A percentile compares a stretch with the other conserved stretches of the same genome.
phyloP scores from a whole-genome alignment of 2,888 invertebrate genomes.

The Drosophila melanosoma region DNA sequence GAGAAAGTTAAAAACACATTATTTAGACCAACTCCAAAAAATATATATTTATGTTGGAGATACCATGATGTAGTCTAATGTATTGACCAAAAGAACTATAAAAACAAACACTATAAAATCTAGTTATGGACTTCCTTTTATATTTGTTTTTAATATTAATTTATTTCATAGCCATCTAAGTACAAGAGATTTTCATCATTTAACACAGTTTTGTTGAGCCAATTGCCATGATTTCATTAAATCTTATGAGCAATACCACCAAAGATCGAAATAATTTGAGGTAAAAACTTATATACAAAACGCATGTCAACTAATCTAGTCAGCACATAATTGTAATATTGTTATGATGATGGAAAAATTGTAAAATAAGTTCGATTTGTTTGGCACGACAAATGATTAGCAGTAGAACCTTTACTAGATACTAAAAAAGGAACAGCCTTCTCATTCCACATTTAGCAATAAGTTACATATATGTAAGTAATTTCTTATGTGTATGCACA shows the following conservation, averaged over 20 bases:
- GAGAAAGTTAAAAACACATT: not conserved
- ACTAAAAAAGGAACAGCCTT: not conserved
- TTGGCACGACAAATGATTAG: not conserved
- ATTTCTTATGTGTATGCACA: constrained; percentile 1
- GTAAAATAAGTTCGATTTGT: not conserved
- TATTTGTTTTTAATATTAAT: not conserved
- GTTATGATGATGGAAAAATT: too few species aligned
- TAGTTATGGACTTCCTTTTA: not conserved
- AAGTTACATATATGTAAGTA: not conserved
- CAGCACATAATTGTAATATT: too few species aligned
- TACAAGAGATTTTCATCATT: not conserved
- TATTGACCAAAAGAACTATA: not conserved
- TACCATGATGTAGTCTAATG: not conserved
- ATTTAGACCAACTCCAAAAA: not conserved
- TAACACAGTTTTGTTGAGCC: not conserved
- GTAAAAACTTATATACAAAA: not conserved
- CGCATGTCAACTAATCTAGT: not conserved
- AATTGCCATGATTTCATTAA: too few species aligned
- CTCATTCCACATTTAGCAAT: constrained; percentile 3
- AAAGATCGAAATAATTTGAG: not conserved
- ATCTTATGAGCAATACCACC: too few species aligned
- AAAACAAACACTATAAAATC: not conserved
- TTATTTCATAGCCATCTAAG: not conserved
- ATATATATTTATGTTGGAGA: not conserved
- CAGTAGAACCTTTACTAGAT: not conserved